These are phyloP conservation scores for Teinopalpus imperialis DNA, from an alignment of 2,888 invertebrate genomes.

Conservation along the genomic window DNA sequence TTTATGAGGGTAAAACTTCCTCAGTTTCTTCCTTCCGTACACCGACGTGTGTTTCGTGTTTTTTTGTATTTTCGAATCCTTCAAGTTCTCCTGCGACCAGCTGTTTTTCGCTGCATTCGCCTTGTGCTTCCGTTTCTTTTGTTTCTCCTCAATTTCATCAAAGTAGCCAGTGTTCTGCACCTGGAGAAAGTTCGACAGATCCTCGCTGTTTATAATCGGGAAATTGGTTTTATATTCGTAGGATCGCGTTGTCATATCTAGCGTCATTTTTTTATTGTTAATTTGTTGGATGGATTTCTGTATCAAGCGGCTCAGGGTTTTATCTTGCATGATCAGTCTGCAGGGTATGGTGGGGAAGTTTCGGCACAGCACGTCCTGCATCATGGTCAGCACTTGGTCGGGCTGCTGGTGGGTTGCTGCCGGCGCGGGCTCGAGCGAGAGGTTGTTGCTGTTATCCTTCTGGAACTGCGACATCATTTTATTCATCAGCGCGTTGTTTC, in stretches of 20 bases:
- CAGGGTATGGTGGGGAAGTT: conserved; percentile 69
- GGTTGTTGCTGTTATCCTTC: conserved; percentile 51
- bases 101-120: conserved; percentile 26
- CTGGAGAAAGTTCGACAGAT: conserved; percentile 54
- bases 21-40: conserved; percentile 56
- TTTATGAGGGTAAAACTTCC: conserved; percentile 71
- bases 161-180: conserved; percentile 42
- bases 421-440: conserved; percentile 28
- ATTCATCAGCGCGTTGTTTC: conserved; percentile 65
- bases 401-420: conserved; percentile 27
- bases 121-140: conserved; percentile 31
- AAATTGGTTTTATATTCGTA: conserved; percentile 47
- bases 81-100: conserved; percentile 31
- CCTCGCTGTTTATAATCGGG: conserved; percentile 59
- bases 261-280: conserved; percentile 48
- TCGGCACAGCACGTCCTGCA: conserved; percentile 66
- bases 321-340: conserved; percentile 55
- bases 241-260: conserved; percentile 45
- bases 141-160: conserved; percentile 16
- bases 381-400: conserved; percentile 44
- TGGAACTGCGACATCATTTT: conserved; percentile 70
- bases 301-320: conserved; percentile 51
- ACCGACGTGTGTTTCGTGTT: conserved; percentile 39
- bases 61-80: conserved; percentile 33
- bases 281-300: conserved; percentile 63